phyloP scores from a whole-genome alignment of 2,888 invertebrate species.

The Mythimna ferrago region DNA sequence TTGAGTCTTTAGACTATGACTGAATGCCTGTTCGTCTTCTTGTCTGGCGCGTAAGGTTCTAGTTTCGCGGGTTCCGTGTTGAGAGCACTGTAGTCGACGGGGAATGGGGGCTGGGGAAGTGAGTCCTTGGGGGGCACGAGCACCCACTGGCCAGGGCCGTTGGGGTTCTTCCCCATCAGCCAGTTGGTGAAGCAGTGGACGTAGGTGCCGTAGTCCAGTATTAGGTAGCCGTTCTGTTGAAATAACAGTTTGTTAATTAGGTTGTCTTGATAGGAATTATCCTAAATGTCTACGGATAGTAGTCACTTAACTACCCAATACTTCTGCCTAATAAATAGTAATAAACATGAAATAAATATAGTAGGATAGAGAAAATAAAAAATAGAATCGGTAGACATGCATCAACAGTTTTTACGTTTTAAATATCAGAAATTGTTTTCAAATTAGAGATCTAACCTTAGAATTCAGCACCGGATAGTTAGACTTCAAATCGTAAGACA shows the following conservation, averaged over 20 bases:
- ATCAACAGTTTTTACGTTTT: neutral
- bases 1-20: conserved; percentile 90
- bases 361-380: too few relatives aligned
- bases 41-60: conserved; percentile 93
- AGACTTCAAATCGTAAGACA: neutral
- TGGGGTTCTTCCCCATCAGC: conserved; percentile 93
- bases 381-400: neutral
- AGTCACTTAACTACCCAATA: neutral
- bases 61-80: conserved; percentile 93
- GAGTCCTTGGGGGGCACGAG: conserved; percentile 91
- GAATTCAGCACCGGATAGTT: conserved; percentile 17
- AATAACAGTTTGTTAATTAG: conserved; percentile 17
- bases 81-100: conserved; percentile 94
- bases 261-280: neutral
- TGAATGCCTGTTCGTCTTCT: conserved; percentile 93
- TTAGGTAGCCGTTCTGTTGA: conserved; percentile 93
- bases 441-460: conserved; percentile 8
- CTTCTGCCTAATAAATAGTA: too few relatives aligned
- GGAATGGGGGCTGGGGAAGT: conserved; percentile 91
- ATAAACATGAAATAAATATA: too few relatives aligned
- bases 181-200: conserved; percentile 94
- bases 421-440: neutral
- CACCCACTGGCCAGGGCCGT: conserved; percentile 94
- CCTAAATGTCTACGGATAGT: neutral
- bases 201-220: conserved; percentile 92